Conservation (phyloP, 2,113 vertebrate species). For the Murina feae region DNA sequence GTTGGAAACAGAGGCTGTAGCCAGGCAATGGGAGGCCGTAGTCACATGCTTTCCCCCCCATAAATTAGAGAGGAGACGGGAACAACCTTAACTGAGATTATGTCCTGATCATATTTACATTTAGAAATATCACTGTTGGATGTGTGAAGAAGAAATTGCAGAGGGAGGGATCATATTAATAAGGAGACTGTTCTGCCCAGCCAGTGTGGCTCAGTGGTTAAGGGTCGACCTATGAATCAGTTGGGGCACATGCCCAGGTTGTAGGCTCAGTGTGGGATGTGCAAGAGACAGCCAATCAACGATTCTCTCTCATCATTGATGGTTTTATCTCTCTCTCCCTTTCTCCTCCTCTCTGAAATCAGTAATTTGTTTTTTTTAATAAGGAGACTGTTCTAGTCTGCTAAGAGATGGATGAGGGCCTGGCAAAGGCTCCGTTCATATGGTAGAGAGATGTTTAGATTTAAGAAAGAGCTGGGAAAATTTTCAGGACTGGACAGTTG, state of each 20-base stretch:
- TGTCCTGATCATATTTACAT: neutral
- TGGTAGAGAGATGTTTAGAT: neutral
- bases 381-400: neutral
- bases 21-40: neutral
- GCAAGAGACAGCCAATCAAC: too few species aligned
- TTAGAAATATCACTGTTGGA: neutral
- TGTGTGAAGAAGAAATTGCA: neutral
- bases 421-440: neutral
- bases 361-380: too few species aligned
- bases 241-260: too few species aligned
- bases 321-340: too few species aligned
- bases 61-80: neutral
- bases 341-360: too few species aligned
- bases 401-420: neutral
- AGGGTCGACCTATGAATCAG: too few species aligned
- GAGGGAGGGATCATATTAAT: neutral
- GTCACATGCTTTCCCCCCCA: too few species aligned
- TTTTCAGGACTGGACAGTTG: neutral
- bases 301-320: too few species aligned
- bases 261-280: too few species aligned
- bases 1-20: neutral
- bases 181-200: neutral
- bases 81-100: neutral
- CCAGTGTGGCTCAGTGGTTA: too few species aligned
- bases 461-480: neutral